Evolutionary conservation across 1,140 invertebrate genomes (phyloP).

Genomic region (Lerema accius): DNA sequence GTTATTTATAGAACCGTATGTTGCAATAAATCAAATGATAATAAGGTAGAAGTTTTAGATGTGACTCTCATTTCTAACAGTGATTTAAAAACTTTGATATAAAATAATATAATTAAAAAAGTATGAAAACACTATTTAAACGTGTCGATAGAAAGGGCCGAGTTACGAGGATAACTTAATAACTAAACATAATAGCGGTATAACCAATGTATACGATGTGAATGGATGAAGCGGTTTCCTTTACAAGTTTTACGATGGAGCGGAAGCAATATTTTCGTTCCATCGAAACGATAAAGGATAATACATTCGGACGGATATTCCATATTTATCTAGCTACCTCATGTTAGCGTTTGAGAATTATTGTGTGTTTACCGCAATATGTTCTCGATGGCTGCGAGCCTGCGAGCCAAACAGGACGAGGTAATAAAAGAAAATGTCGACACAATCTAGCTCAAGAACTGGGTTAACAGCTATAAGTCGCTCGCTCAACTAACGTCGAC

Average conservation of each 20-base stretch:
- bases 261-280: conserved; percentile 12
- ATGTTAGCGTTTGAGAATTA: conserved; percentile 21
- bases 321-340: conserved; percentile 16
- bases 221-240: conserved; percentile 4
- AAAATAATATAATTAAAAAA: no score
- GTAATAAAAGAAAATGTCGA: conserved; percentile 31
- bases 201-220: not conserved
- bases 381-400: conserved; percentile 22
- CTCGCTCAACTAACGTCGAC: conserved; percentile 13
- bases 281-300: conserved; percentile 20
- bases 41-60: no score
- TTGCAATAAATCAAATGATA: no score
- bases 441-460: conserved; percentile 14
- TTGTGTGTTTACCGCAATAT: conserved; percentile 29
- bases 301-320: conserved; percentile 9
- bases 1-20: no score
- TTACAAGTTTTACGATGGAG: conserved; percentile 9
- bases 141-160: no score
- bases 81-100: no score
- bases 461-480: conserved; percentile 30
- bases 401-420: conserved; percentile 17
- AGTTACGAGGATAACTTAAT: no score
- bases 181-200: not conserved
- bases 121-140: no score
- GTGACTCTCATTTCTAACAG: no score